Evolutionary conservation across 2,113 vertebrate species (phyloP).

Genomic region (Piprites chloris): DNA sequence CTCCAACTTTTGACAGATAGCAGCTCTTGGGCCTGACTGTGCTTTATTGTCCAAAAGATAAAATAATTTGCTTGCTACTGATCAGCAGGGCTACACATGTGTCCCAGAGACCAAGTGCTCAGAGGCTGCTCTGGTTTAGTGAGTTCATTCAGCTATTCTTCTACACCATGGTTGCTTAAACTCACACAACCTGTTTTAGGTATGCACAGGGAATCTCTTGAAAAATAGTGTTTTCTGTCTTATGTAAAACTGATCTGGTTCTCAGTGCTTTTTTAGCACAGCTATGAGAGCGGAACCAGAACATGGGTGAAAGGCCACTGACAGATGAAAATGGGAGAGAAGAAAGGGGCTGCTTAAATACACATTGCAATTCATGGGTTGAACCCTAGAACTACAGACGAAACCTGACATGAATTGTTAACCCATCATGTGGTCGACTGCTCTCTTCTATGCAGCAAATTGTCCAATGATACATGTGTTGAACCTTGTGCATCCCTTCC

Average conservation of each 20-base stretch:
- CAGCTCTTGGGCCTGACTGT: neutral
- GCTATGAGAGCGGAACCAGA: neutral
- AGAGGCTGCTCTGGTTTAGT: neutral
- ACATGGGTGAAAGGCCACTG: neutral
- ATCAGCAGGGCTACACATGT: neutral
- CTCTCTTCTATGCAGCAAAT: neutral
- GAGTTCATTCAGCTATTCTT: neutral
- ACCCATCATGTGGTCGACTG: accelerated
- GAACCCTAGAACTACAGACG: neutral
- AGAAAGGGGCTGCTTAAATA: neutral
- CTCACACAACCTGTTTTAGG: neutral
- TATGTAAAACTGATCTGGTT: neutral
- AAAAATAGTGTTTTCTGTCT: neutral
- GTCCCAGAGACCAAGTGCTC: neutral
- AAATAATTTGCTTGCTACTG: neutral
- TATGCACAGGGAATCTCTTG: neutral
- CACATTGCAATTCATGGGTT: neutral
- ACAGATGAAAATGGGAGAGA: neutral
- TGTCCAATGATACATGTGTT: neutral
- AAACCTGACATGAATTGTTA: neutral
- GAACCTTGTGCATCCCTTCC: neutral
- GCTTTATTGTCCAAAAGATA: neutral
- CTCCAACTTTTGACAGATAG: neutral
- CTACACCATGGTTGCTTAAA: neutral
- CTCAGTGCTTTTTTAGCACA: neutral